These are phyloP conservation scores for Rousettus leschenaultii DNA, from an alignment of 2,113 vertebrate genomes.

Conservation along the genomic window DNA sequence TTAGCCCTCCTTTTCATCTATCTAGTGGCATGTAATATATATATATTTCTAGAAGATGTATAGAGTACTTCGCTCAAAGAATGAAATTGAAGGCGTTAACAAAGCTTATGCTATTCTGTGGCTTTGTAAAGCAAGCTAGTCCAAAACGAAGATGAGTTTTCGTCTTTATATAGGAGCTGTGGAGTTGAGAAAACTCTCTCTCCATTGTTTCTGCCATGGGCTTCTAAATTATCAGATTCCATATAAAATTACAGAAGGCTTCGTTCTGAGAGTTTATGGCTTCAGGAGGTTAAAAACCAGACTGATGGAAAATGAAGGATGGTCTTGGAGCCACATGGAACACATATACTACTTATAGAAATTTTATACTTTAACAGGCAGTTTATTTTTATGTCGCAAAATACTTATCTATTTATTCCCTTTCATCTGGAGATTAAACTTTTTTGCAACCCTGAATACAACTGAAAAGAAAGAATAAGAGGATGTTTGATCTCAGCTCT, in stretches of 20 bases:
- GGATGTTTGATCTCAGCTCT: slow-evolving; percentile 50
- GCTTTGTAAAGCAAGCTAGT: slow-evolving; percentile 15
- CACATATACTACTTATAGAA: slow-evolving; percentile 35
- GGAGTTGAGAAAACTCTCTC: not conserved
- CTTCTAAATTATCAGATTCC: slow-evolving; percentile 47
- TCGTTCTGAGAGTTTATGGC: slow-evolving; percentile 54
- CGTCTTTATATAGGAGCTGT: not conserved
- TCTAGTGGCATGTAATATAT: not conserved
- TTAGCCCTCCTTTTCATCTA: not conserved
- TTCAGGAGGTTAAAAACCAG: slow-evolving; percentile 48
- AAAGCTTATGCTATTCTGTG: not conserved
- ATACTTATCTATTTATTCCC: slow-evolving; percentile 56
- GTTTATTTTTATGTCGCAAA: slow-evolving; percentile 60
- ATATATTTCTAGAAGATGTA: not conserved
- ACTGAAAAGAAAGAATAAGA: not conserved
- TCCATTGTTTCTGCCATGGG: not conserved
- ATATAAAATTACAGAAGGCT: slow-evolving; percentile 54
- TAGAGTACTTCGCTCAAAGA: not conserved
- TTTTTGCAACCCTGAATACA: slow-evolving; percentile 30
- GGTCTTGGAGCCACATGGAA: slow-evolving; percentile 44
- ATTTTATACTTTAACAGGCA: slow-evolving; percentile 48
- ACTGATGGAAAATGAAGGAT: slow-evolving; percentile 23
- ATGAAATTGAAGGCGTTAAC: not conserved
- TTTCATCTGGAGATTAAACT: slow-evolving; percentile 58
- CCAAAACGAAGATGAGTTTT: slow-evolving; percentile 39